Evolutionary conservation across 2,113 vertebrate species (phyloP), one percentile per base, ranked within the genome.

Genomic region (Cygnus buccinator): DNA sequence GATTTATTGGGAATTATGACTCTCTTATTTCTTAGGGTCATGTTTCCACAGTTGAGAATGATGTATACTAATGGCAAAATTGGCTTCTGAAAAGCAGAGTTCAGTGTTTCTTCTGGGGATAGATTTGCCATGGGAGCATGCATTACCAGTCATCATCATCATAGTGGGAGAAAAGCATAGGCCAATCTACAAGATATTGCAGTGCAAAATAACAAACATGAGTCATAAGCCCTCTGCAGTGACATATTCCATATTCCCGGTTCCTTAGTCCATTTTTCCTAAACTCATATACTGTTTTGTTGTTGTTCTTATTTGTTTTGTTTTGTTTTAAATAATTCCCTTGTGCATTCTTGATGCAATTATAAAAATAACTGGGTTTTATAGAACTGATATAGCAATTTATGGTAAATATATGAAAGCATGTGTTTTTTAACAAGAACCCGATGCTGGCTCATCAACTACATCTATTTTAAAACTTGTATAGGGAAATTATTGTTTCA

Each of bases 221-320:
- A 78, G 7, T 54, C 41, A 54, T 19, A 63, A 79, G 80, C 17
- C 19, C 10, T 83, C 48, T 76, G 37, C 35, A 39, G n/a, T 63
- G 10, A 28, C 7, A 19, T 87, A 22, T 33, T 63, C 0, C 0
- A n/a, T 54, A 46, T 44, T 71, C 5, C 1, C 2, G 19, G 68
- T 81, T 62, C 9, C 8, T 61, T 59, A 8, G 21, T 18, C 33
- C 5, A 3, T 11, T 62, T 81, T 58, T 78, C 14, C 10, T 78
- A 44, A 59, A 6, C 4, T n/a, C 0, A 0, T 43, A 58, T 12
- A 68, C 1, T 9, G 9, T 18, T 5, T 35, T 44, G 43, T 39
- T 39, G 43, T 16, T 6, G 14, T 37, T 54, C 33, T 54, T 67
- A 10, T 26, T 54, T 54, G 25, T 54, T 44, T 44, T 44, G 43